These are phyloP conservation scores for Antechinus stuartii DNA, from an alignment of 2,113 vertebrate species.

Conservation along the genomic window DNA sequence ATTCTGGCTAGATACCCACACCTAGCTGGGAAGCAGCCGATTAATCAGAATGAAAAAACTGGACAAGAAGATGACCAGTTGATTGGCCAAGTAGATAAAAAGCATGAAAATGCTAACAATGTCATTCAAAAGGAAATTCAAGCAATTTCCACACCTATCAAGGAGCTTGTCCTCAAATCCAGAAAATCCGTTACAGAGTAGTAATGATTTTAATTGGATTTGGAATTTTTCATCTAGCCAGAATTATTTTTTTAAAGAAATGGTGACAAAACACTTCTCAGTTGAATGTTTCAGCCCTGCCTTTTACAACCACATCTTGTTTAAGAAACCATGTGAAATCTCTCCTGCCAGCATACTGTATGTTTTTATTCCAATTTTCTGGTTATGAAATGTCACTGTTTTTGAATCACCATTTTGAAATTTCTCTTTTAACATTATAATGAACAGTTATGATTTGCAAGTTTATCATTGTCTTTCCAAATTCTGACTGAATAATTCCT, in stretches of 20 bases:
- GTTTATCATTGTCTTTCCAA: constrained; percentile 60
- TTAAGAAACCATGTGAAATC: neutral
- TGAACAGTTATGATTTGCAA: constrained; percentile 31
- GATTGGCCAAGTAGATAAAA: constrained; percentile 72
- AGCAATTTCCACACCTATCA: constrained; percentile 88
- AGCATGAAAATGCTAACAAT: constrained; percentile 81
- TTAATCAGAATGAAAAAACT: constrained; percentile 88
- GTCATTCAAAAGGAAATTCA: constrained; percentile 88
- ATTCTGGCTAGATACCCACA: constrained; percentile 89
- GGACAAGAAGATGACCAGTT: constrained; percentile 81
- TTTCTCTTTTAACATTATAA: constrained; percentile 44
- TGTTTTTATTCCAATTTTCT: neutral
- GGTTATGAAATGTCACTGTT: constrained; percentile 43
- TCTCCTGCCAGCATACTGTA: neutral
- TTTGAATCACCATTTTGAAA: constrained; percentile 47
- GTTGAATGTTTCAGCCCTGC: neutral
- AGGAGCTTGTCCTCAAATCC: constrained; percentile 91
- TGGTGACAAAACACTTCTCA: constrained; percentile 24
- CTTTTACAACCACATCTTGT: neutral
- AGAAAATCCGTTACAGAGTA: constrained; percentile 91
- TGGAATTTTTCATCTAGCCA: constrained; percentile 37
- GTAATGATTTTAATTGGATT: constrained; percentile 74
- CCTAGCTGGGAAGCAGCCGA: constrained; percentile 95
- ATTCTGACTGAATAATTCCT: constrained; percentile 67
- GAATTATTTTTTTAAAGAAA: constrained; percentile 44